Base-by-base conservation (phyloP, 2,113 vertebrate species). In the Thymallus thymallus region DNA sequence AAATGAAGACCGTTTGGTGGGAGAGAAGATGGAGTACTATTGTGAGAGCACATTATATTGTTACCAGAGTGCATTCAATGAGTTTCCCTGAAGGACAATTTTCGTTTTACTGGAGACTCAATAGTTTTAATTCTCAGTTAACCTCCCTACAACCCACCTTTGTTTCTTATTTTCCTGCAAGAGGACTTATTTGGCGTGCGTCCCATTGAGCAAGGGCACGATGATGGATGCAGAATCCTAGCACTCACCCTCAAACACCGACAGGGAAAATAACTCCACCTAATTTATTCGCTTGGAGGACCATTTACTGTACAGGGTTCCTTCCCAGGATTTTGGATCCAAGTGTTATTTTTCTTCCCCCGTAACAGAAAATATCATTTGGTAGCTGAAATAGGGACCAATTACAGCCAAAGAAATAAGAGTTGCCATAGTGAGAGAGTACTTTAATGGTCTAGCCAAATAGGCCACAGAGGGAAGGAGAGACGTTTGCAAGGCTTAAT, bases 121-220 rank as follows among this genome's bases (percentile, higher is more conserved):
- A 29, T 26, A 7, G n/a, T 67, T 66, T 61, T 71, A 66, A 74
- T 85, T 69, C 64, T 45, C 76, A 68, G 72, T 80, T 76, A 66
- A 76, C 80, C 73, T 76, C 48, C n/a, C 66, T 29, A 60, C 4
- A 24, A 69, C 48, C 60, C 13, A 22, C n/a, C 35, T 3, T 72
- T 41, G 9, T 12, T 41, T 41, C 78, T 72, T 72, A 51, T 65
- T 68, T 68, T 26, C 2, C 1, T 72, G 23, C 56, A 60, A 48
- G 32, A 14, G 69, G 20, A 24, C 48, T 76, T 68, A 80, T 80
- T 80, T 74, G 65, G 20, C 66, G 61, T 74, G 69, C 13, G 24
- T 46, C 79, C 84, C 76, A 80, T 82, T 72, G 74, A 88, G 85
- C 71, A 80, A 85, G 81, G 76, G 46, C 75, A 77, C 32, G 22